Evolutionary conservation across 2,797 vertebrate species (phyloP), one percentile per base, ranked within the genome.

Genomic region (Bufotes viridis): DNA sequence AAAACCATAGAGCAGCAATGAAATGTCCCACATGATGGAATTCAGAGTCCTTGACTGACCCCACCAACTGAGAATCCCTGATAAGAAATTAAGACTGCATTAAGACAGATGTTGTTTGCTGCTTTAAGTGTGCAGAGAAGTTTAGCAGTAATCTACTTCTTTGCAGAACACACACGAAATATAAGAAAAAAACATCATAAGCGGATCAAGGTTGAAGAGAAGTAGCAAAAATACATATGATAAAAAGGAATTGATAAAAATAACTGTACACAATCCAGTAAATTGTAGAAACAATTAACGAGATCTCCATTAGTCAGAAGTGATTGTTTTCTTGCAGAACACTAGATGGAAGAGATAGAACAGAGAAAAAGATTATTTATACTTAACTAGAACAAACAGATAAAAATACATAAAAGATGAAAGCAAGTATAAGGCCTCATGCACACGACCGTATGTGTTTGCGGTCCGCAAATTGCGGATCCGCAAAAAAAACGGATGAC

Each of bases 51-150:
- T 82, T 49, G n/a, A 53, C 63, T 82, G 63, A 82, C 61, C 80
- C 79, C 63, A 51, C 81, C 49, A 67, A 51, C 60, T 51, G 63
- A 82, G 65, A 82, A 82, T 82, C 81, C 26, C 61, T 82, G 81
- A 82, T 82, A 82, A 82, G 61, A 69, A 82, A 82, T 82, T 67
- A 82, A 69, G 63, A 24, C 81, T 24, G 60, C 60, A 63, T 81
- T 61, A 82, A 67, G 61, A 82, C 81, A 82, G 81, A 82, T 82
- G 79, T 81, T 81, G 63, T 82, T 82, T 69, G 81, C 81, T 82
- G 29, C 81, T 67, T 82, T 49, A 67, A 74, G 72, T 51, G 72
- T 74, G 18, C 42, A 20, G 72, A 49, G 34, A 82, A 82, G 34
- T 82, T 65, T 51, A 51, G 61, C 81, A 69, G 81, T 82, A 82